Base-by-base conservation (phyloP, 2,888 invertebrate genomes). In the Ecliptopera silaceata region DNA sequence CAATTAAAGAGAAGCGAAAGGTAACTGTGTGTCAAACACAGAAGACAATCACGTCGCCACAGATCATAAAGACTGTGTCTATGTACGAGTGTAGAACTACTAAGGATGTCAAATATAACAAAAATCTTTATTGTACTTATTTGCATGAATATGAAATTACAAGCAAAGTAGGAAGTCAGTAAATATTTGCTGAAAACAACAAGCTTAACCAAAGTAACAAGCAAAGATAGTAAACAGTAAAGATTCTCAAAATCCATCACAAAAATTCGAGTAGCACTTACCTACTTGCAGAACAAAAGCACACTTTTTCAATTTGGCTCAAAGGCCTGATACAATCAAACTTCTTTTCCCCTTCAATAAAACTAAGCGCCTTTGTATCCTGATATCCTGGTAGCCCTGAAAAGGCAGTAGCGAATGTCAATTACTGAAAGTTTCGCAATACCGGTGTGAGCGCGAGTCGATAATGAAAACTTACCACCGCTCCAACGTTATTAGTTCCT, bases 361-460 rank as follows among this genome's bases (percentile, higher is more conserved):
- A 58, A 58, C 36, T 41, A 42, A 54, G 42, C 50, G 38, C 52
- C 43, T 57, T 57, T 48, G 57, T 52, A 57, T 58, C 53, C 69
- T 69, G 71, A 69, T 63, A 67, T 63, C 71, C 58, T 50, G 58
- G 58, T 58, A 54, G 53, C 43, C 49, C 55, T 41, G 50, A 26
- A 32, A 39, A 50, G 74, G 62, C 69, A 45, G 29, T 41, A 17
- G 70, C 75, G 76, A 80, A 80, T 80, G 79, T 80, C 80, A 80
- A 82, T 80, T 79, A 80, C 64, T 69, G 65, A 77, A 81, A 82
- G 71, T 82, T 82, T 78, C 57, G 75, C 74, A 80, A 80, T 80
- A 79, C 63, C 55, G 63, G 65, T 68, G 71, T 59, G 71, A 64
- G 68, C 65, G 62, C 63, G 61, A 71, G 63, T 70, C 75, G 71